A percentile compares a stretch with the other conserved stretches of the same genome.
Conservation (phyloP, 1,140 invertebrate genomes). For the Nasonia longicornis region DNA sequence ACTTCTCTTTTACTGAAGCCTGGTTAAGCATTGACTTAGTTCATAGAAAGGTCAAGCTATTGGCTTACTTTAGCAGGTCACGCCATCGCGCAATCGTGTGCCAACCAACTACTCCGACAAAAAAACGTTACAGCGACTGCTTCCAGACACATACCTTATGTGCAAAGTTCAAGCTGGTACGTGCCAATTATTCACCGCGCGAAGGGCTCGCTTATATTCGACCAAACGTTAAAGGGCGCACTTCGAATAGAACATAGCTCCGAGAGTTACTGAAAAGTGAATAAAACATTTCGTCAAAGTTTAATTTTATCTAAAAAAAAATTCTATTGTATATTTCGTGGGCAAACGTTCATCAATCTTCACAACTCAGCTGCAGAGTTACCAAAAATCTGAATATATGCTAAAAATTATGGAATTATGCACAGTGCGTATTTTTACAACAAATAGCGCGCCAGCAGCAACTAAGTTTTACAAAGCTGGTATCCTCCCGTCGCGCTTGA, state of each 20-base stretch:
- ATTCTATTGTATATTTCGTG: no score
- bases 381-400: no score
- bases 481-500: neutral
- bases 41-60: slow-evolving; percentile 28
- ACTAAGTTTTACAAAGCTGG: neutral
- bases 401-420: neutral
- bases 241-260: no score
- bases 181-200: neutral
- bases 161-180: neutral
- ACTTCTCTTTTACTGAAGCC: neutral
- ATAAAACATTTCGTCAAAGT: no score
- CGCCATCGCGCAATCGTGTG: slow-evolving; percentile 12
- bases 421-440: neutral
- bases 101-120: neutral
- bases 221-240: no score
- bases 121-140: neutral
- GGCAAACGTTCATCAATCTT: no score
- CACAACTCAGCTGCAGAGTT: neutral
- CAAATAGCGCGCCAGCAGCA: neutral
- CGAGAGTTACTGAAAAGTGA: no score
- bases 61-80: slow-evolving; percentile 28
- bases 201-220: neutral
- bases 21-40: slow-evolving; percentile 18
- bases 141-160: neutral
- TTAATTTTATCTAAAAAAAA: no score